Conservation (phyloP, 2,888 invertebrate genomes). For the Eucriotettix oculatus region DNA sequence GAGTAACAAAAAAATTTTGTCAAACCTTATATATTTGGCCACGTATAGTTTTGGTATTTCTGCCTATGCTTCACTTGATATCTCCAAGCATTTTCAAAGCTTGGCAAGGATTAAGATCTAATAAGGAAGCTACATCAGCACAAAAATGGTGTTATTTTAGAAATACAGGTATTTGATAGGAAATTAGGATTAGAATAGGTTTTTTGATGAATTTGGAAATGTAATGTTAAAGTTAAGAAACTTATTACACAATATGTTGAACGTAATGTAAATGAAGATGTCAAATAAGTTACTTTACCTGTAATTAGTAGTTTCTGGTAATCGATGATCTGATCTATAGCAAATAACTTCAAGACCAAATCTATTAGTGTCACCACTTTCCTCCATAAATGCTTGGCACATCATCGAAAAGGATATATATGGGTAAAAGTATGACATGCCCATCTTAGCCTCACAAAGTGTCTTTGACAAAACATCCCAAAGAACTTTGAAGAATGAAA, state of each 20-base stretch:
- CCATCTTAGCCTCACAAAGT: conserved; percentile 16
- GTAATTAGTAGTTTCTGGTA: conserved; percentile 13
- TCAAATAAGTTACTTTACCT: not conserved
- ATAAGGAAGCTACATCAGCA: too few relatives aligned
- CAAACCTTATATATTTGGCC: too few relatives aligned
- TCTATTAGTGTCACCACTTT: conserved; percentile 12
- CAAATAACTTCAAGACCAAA: conserved; percentile 20
- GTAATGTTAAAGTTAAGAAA: not conserved
- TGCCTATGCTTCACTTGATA: too few relatives aligned
- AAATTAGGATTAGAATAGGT: too few relatives aligned
- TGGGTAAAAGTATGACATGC: conserved; percentile 18
- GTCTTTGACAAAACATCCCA: conserved; percentile 17
- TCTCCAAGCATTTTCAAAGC: too few relatives aligned
- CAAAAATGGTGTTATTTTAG: too few relatives aligned
- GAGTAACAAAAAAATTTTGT: too few relatives aligned
- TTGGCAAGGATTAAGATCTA: too few relatives aligned
- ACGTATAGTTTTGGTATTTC: too few relatives aligned
- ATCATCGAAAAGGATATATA: conserved; percentile 19
- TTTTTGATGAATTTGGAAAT: not conserved
- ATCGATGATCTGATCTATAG: conserved; percentile 16
- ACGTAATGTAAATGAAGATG: too few relatives aligned
- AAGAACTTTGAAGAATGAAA: conserved; percentile 19
- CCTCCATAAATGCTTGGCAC: conserved; percentile 20
- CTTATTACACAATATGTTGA: too few relatives aligned
- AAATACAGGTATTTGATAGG: too few relatives aligned